Conservation (phyloP, 2,888 invertebrate species). For the Strigamia transsilvanica region DNA sequence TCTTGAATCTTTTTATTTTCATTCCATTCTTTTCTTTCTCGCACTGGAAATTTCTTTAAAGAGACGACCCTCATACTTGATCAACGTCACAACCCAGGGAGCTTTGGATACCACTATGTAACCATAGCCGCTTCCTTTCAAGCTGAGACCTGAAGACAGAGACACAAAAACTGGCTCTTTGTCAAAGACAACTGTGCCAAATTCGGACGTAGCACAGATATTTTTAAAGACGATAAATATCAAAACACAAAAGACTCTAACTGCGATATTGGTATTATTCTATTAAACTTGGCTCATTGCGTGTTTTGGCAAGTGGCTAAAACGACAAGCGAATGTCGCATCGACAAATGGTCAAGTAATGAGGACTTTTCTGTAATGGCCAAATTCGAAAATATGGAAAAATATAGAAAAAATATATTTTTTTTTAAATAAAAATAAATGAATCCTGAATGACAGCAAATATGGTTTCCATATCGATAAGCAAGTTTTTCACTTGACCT, state of each 20-base stretch:
- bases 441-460: not conserved
- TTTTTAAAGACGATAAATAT: conserved; percentile 16
- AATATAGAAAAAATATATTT: too few species aligned
- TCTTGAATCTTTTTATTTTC: not conserved
- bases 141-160: conserved; percentile 16
- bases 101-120: conserved; percentile 21
- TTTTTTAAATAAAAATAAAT: not conserved
- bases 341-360: not conserved
- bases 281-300: not conserved
- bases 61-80: conserved; percentile 25
- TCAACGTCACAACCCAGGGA: conserved; percentile 26
- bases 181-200: conserved; percentile 21
- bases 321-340: not conserved
- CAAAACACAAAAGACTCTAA: conserved; percentile 2
- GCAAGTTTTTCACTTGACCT: not conserved
- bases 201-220: conserved; percentile 16
- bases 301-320: not conserved
- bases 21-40: not conserved
- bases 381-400: too few species aligned
- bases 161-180: conserved; percentile 26
- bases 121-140: conserved; percentile 21
- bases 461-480: not conserved
- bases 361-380: not conserved
- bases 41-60: conserved; percentile 13
- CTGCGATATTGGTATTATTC: not conserved